These are phyloP conservation scores for Adoxophyes honmai DNA, from an alignment of 1,140 invertebrate species.

Conservation along the genomic window DNA sequence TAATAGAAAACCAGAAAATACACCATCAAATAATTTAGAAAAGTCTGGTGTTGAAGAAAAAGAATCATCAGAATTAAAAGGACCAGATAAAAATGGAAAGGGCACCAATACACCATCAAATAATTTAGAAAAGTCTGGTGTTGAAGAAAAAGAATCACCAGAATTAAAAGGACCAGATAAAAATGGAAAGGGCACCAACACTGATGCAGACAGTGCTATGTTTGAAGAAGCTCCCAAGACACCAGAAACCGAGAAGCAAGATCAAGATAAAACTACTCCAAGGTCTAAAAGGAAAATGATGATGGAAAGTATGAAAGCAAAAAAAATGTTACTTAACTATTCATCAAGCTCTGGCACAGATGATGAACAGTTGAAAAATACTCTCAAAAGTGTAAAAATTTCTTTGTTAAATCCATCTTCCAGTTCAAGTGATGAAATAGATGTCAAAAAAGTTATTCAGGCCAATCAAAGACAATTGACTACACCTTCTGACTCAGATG, in stretches of 20 bases:
- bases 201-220: no score
- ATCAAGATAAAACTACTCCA: conserved; percentile 25
- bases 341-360: conserved; percentile 63
- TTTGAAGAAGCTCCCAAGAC: conserved; percentile 24
- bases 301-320: conserved; percentile 56
- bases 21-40: no score
- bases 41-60: no score
- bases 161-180: neutral
- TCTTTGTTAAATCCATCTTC: conserved; percentile 31
- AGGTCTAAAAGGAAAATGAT: conserved; percentile 47
- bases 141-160: no score
- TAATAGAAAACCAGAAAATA: no score
- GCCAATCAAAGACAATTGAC: neutral
- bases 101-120: no score
- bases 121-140: no score
- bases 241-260: conserved; percentile 27
- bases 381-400: conserved; percentile 46
- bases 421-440: conserved; percentile 28
- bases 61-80: no score
- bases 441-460: neutral
- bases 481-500: conserved; percentile 16
- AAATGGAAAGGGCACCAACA: no score
- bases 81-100: neutral
- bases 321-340: conserved; percentile 54
- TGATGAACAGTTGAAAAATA: conserved; percentile 46